Evolutionary conservation across 2,113 vertebrate species (phyloP).

Genomic region (Chunga burmeisteri): DNA sequence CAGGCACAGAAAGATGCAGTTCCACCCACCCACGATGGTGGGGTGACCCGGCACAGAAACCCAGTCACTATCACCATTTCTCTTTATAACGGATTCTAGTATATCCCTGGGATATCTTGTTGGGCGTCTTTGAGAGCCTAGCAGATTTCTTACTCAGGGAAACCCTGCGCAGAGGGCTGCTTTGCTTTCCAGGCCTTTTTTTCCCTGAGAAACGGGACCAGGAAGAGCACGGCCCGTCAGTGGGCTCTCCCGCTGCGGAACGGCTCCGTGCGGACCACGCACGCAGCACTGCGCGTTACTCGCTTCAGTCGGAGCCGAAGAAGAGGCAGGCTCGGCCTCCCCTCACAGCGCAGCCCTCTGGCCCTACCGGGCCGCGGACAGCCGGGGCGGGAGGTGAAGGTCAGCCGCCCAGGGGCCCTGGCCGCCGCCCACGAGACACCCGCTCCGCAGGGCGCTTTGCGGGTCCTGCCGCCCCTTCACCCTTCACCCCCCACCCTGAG

Average conservation of each 20-base stretch:
- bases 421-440: background rate
- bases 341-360: background rate
- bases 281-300: background rate
- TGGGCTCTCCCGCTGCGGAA: background rate
- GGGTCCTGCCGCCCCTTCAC: no score
- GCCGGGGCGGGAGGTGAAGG: background rate
- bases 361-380: background rate
- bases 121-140: fast-evolving
- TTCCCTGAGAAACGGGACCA: fast-evolving
- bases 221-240: background rate
- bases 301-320: no score
- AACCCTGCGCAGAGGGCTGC: background rate
- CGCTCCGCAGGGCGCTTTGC: no score
- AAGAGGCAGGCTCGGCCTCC: no score
- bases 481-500: no score
- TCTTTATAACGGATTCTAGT: fast-evolving
- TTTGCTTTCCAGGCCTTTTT: background rate
- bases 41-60: background rate
- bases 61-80: background rate
- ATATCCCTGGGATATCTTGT: fast-evolving
- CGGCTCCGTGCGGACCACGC: no score
- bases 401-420: background rate
- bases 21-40: background rate
- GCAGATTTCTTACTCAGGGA: background rate
- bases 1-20: background rate